These are phyloP conservation scores for Agrilus cyanescens DNA, from an alignment of 2,888 invertebrate genomes.

Conservation along the genomic window DNA sequence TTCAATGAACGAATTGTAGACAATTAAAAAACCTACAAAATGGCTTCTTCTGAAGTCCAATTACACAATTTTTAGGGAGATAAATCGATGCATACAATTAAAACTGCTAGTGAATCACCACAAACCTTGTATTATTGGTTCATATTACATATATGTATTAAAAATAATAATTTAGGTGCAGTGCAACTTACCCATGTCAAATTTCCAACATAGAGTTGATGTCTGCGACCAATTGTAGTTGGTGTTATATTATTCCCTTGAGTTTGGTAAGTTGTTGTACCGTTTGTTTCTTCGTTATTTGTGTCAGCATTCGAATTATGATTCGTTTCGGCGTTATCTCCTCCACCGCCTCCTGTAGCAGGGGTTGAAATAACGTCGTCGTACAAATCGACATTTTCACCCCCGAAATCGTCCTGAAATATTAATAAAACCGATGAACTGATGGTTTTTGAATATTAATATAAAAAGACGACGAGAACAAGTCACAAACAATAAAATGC, in stretches of 20 bases:
- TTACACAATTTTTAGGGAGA: too few species aligned
- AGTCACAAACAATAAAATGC: background rate
- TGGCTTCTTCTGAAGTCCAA: too few species aligned
- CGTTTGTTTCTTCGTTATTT: slow-evolving; percentile 55
- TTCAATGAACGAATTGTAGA: too few species aligned
- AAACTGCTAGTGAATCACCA: background rate
- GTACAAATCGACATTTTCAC: slow-evolving; percentile 85
- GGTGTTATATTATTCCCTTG: slow-evolving; percentile 57
- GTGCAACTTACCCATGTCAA: slow-evolving; percentile 91
- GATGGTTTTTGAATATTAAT: background rate
- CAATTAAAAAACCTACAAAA: too few species aligned
- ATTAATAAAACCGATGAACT: slow-evolving; percentile 2
- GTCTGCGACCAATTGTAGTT: slow-evolving; percentile 62
- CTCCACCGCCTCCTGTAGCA: slow-evolving; percentile 46
- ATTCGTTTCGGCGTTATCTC: slow-evolving; percentile 45
- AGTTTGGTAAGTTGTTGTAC: slow-evolving; percentile 57
- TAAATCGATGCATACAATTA: too few species aligned
- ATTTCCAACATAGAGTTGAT: slow-evolving; percentile 94
- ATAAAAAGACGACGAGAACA: background rate
- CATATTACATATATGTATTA: too few species aligned
- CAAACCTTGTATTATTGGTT: background rate
- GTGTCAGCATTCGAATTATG: slow-evolving; percentile 42
- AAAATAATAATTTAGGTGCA: too few species aligned
- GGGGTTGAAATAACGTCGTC: slow-evolving; percentile 89
- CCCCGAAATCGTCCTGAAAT: slow-evolving; percentile 65